phyloP scores from a whole-genome alignment of 2,797 vertebrate species.

The Microctenopoma stevenorrisi region DNA sequence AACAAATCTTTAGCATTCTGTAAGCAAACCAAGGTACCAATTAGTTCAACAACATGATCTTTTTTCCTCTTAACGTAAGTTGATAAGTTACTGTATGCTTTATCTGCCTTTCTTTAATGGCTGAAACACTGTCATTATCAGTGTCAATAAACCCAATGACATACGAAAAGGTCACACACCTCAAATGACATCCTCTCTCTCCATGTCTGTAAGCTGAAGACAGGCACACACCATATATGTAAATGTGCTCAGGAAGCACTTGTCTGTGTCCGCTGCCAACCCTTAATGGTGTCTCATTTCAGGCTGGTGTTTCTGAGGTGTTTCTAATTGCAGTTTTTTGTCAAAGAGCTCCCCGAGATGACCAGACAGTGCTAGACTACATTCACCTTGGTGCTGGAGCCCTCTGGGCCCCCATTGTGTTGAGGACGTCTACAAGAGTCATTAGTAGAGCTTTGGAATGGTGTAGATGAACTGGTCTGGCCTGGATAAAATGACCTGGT shows the following conservation, averaged over 20 bases:
- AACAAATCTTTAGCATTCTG: background rate
- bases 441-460: conserved; percentile 69
- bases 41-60: conserved; percentile 25
- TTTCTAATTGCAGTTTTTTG: conserved; percentile 79
- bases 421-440: conserved; percentile 69
- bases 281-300: conserved; percentile 75
- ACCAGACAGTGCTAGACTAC: conserved; percentile 75
- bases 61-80: background rate
- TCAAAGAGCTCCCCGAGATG: conserved; percentile 69
- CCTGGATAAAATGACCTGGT: conserved; percentile 83
- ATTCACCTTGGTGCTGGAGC: conserved; percentile 68
- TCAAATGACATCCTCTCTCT: conserved; percentile 62
- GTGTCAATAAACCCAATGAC: conserved; percentile 69
- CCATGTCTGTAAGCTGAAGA: conserved; percentile 56
- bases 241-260: conserved; percentile 70
- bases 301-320: conserved; percentile 72
- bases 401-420: conserved; percentile 63
- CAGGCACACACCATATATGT: conserved; percentile 69
- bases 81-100: conserved; percentile 26
- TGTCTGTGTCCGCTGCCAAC: conserved; percentile 57
- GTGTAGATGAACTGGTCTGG: conserved; percentile 71
- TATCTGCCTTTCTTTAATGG: conserved; percentile 70
- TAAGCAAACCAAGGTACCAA: conserved; percentile 27
- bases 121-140: conserved; percentile 67
- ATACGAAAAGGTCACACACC: conserved; percentile 76